These are phyloP conservation scores for Corvus cornix DNA, from an alignment of 2,113 vertebrate species.

Conservation along the genomic window DNA sequence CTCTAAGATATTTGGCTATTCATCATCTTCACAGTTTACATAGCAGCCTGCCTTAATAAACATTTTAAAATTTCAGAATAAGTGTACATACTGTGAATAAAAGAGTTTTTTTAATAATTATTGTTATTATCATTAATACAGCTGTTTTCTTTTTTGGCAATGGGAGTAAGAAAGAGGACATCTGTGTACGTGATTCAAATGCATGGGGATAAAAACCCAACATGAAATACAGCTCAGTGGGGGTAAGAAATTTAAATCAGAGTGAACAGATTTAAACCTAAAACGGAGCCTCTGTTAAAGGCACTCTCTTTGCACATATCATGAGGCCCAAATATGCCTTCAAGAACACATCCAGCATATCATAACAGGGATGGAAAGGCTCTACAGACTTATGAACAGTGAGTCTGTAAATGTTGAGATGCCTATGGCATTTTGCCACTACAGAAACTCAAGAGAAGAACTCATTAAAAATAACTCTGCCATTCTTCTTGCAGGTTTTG, in stretches of 20 bases:
- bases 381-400: background rate
- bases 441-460: background rate
- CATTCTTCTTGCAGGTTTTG: constrained; percentile 82
- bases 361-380: background rate
- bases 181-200: background rate
- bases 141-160: background rate
- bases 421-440: background rate
- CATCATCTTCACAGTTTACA: background rate
- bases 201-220: background rate
- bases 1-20: background rate
- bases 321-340: background rate
- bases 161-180: background rate
- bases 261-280: background rate
- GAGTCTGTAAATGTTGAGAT: background rate
- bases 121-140: background rate
- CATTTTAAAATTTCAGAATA: background rate
- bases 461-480: background rate
- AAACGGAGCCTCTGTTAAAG: background rate
- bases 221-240: background rate
- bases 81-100: background rate
- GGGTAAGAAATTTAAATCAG: background rate
- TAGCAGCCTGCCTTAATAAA: background rate
- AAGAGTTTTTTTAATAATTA: background rate
- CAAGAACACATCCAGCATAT: background rate
- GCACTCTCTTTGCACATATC: background rate